A percentile compares a stretch with the other conserved stretches of the same genome.
Conservation (phyloP, 2,797 vertebrate species). For the Pangasius krempfi region DNA sequence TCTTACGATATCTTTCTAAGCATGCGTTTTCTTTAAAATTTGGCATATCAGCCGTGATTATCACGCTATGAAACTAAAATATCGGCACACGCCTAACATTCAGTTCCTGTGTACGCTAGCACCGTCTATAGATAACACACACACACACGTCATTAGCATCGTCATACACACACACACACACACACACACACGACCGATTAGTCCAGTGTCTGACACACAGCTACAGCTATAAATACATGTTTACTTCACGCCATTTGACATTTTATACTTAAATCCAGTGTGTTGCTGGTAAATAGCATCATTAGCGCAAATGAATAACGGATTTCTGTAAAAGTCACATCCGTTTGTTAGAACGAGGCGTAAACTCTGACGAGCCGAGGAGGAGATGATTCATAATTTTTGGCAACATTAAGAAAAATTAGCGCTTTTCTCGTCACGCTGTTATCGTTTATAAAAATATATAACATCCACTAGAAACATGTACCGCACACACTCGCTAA, state of each 20-base stretch:
- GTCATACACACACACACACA: neutral
- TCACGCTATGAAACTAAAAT: neutral
- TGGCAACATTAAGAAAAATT: constrained; percentile 20
- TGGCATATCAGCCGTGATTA: neutral
- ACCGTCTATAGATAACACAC: constrained; percentile 33
- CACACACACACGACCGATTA: neutral
- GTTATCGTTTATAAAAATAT: constrained; percentile 40
- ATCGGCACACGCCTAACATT: constrained; percentile 5
- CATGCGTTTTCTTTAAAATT: too few species aligned
- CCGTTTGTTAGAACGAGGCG: neutral
- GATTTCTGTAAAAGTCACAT: neutral
- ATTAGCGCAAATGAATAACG: neutral
- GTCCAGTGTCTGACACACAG: constrained; percentile 18
- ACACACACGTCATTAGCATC: constrained; percentile 14
- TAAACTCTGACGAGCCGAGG: neutral
- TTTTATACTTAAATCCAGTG: neutral
- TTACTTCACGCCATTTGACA: neutral
- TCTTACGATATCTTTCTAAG: too few species aligned
- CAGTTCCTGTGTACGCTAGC: constrained; percentile 43
- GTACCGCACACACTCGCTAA: neutral
- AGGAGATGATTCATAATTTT: neutral
- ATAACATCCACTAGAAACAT: constrained; percentile 29
- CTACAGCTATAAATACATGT: neutral
- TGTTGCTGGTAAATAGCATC: neutral
- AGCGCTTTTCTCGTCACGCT: neutral